Evolutionary conservation across 2,113 vertebrate species (phyloP).

Genomic region (Silurus meridionalis): DNA sequence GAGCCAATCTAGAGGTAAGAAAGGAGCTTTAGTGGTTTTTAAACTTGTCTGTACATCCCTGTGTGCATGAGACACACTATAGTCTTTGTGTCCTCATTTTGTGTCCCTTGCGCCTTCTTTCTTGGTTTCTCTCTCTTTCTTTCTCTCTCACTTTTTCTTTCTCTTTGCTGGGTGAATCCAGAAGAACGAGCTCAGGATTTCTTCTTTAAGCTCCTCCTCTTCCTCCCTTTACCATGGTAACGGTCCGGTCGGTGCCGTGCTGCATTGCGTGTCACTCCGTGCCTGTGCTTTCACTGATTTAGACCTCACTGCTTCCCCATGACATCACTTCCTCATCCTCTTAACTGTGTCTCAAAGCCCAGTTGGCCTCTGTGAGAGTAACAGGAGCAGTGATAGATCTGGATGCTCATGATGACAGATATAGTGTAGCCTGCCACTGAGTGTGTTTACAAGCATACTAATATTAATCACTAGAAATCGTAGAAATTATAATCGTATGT

Average conservation of each 20-base stretch:
- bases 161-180: slow-evolving; percentile 65
- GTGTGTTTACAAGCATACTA: background rate
- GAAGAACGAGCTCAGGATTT: slow-evolving; percentile 81
- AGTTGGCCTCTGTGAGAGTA: background rate
- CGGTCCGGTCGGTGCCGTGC: slow-evolving; percentile 60
- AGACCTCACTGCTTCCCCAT: slow-evolving; percentile 36
- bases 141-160: slow-evolving; percentile 18
- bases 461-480: background rate
- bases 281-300: slow-evolving; percentile 8
- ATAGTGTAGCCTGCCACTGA: background rate
- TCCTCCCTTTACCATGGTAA: slow-evolving; percentile 74
- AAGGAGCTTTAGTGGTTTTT: background rate
- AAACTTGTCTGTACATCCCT: background rate
- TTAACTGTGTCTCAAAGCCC: background rate
- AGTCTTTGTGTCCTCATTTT: slow-evolving; percentile 44
- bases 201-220: slow-evolving; percentile 79
- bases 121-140: slow-evolving; percentile 47
- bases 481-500: too few species aligned
- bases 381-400: background rate
- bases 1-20: slow-evolving; percentile 87
- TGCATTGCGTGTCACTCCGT: background rate
- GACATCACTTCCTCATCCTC: slow-evolving; percentile 30
- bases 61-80: slow-evolving; percentile 26
- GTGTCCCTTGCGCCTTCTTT: slow-evolving; percentile 54
- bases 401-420: background rate